A percentile compares a stretch with the other conserved stretches of the same genome.
Conservation (phyloP, 2,797 vertebrate species). For the Peromyscus melanophrys region DNA sequence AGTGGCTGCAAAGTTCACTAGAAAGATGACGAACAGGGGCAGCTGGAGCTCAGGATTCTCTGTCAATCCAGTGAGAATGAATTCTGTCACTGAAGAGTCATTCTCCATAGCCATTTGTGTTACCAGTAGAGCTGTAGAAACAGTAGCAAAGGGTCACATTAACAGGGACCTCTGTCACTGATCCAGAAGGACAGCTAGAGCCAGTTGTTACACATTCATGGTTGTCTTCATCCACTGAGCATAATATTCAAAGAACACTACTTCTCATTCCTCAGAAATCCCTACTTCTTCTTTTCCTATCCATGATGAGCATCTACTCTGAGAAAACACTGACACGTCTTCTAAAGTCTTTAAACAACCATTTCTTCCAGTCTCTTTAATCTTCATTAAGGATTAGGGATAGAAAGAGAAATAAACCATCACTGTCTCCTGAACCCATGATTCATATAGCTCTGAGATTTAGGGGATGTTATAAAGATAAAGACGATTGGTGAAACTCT, state of each 20-base stretch:
- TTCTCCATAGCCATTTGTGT: constrained; percentile 29
- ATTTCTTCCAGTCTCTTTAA: background rate
- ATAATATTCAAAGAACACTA: background rate
- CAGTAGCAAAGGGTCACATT: background rate
- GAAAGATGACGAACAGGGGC: constrained; percentile 23
- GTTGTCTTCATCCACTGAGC: background rate
- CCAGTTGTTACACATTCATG: background rate
- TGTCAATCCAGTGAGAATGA: constrained; percentile 58
- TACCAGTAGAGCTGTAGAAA: background rate
- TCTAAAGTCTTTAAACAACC: background rate
- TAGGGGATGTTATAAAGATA: background rate
- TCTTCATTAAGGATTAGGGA: background rate
- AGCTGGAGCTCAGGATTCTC: background rate
- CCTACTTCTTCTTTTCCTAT: background rate
- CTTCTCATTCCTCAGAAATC: background rate
- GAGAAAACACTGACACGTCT: background rate
- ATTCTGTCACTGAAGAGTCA: constrained; percentile 46
- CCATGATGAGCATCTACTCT: background rate
- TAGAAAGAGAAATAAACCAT: background rate
- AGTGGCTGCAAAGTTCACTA: constrained; percentile 35
- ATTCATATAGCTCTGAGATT: background rate
- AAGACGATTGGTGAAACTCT: background rate
- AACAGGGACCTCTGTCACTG: background rate
- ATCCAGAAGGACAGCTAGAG: background rate
- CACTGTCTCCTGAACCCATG: background rate